Base-by-base conservation (phyloP, 2,888 invertebrate species). In the Rhagonycha fulva region DNA sequence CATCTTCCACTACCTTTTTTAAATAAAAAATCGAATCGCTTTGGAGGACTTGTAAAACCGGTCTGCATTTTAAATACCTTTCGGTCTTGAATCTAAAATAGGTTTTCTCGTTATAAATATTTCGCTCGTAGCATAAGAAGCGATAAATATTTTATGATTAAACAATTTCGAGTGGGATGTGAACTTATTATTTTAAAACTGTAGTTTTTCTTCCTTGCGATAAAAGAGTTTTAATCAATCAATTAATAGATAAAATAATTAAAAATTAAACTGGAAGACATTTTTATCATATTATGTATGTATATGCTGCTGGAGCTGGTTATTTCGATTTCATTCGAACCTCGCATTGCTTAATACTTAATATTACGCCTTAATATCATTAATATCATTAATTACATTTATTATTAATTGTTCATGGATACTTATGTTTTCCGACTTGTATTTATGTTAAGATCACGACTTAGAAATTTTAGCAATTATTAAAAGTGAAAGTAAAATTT, bases 21-120 rank as follows among this genome's bases (percentile, higher is more conserved):
- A 66, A 11, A 68, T 32, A 14, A 14, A 74, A 74, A 74, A 68
- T 68, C 61, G 26, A 24, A 69, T 60, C 68, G 63, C 70, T 60
- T 68, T 30, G 60, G 70, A 63, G 61, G 30, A 74, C 14, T 74
- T 63, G 74, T 14, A 47, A 30, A 74, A 74, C 74, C 74, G 74
- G 74, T 74, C 74, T 70, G 63, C 23, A 63, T 68, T 30, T 74
- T 68, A 14, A 74, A 69, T 74, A 68, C 69, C 62, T 70, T 62
- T 61, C 60, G 62, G 62, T 70, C 74, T 70, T 32, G 69, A 62
- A 23, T 69, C 69, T 62, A 62, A 47, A 74, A 72, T 63, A 63
- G 10, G 63, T 62, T 19, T 62, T 68, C 63, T 67, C 60, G 23
- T 28, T 14, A 14, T n/a, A 30, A 19, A 72, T 68, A 72, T 30